Percentiles rank a stretch among this genome's conserved stretches.
Conservation (phyloP, 2,113 vertebrate genomes). For the Psammodynastes pulverulentus region DNA sequence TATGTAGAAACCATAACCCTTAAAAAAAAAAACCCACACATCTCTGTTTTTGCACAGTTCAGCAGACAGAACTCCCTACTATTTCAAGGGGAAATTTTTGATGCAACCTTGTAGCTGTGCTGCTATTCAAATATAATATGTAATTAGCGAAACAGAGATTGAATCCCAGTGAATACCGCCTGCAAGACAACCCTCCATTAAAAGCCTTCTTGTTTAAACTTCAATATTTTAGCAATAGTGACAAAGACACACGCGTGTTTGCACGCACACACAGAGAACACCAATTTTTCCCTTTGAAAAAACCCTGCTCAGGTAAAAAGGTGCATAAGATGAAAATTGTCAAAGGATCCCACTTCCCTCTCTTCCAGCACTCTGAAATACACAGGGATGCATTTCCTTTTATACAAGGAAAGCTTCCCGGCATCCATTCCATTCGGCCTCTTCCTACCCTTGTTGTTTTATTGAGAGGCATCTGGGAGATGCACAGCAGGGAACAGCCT, state of each 20-base stretch:
- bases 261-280: constrained; percentile 33
- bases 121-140: constrained; percentile 53
- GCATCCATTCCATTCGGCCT: background rate
- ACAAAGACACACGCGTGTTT: constrained; percentile 44
- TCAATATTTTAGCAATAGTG: constrained; percentile 68
- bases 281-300: constrained; percentile 33
- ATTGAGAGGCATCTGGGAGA: background rate
- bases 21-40: background rate
- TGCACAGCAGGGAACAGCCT: background rate
- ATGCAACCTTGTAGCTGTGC: constrained; percentile 24
- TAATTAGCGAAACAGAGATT: constrained; percentile 67
- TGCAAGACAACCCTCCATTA: constrained; percentile 70
- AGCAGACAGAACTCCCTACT: background rate
- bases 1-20: background rate
- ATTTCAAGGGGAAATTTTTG: constrained; percentile 22
- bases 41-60: background rate
- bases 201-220: constrained; percentile 66
- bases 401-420: background rate
- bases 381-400: background rate
- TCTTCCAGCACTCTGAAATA: background rate
- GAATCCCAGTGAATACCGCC: constrained; percentile 65
- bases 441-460: background rate
- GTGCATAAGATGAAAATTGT: constrained; percentile 40
- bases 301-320: background rate
- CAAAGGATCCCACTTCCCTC: background rate